These are phyloP conservation scores for Drosophila triauraria DNA, from an alignment of 1,140 invertebrate species.

Conservation along the genomic window DNA sequence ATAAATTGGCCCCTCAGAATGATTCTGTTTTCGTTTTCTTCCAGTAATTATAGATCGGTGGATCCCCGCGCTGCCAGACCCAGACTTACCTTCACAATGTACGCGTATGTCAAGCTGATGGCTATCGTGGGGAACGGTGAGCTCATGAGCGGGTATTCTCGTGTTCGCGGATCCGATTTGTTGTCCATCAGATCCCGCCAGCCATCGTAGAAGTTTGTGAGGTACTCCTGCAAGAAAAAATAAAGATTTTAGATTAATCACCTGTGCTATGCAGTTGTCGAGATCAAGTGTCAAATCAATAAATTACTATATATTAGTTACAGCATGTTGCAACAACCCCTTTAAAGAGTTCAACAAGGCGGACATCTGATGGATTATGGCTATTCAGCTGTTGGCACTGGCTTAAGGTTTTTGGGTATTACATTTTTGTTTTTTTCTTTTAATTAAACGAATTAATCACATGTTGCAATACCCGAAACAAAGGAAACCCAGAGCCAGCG, in stretches of 20 bases:
- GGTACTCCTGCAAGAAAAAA: constrained; percentile 78
- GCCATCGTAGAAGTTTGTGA: constrained; percentile 85
- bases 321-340: constrained; percentile 42
- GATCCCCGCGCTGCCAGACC: constrained; percentile 8
- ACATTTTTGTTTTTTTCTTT: constrained; percentile 17
- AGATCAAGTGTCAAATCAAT: constrained; percentile 75
- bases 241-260: constrained; percentile 28
- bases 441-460: constrained; percentile 54
- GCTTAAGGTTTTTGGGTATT: background rate
- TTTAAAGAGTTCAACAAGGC: constrained; percentile 31
- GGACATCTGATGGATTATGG: constrained; percentile 39
- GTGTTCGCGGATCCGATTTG: constrained; percentile 92
- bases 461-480: constrained; percentile 46
- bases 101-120: constrained; percentile 91
- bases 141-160: constrained; percentile 93
- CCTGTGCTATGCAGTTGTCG: constrained; percentile 10
- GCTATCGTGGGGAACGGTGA: constrained; percentile 92
- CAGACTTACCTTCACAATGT: constrained; percentile 89
- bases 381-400: background rate
- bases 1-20: constrained; percentile 25
- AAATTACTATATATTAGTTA: constrained; percentile 26
- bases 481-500: constrained; percentile 29
- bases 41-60: constrained; percentile 52
- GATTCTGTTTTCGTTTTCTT: constrained; percentile 28
- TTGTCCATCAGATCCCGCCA: constrained; percentile 91